Evolutionary conservation across 2,797 vertebrate species (phyloP), one percentile per base, ranked within the genome.

Genomic region (Tympanoctomys barrerae): DNA sequence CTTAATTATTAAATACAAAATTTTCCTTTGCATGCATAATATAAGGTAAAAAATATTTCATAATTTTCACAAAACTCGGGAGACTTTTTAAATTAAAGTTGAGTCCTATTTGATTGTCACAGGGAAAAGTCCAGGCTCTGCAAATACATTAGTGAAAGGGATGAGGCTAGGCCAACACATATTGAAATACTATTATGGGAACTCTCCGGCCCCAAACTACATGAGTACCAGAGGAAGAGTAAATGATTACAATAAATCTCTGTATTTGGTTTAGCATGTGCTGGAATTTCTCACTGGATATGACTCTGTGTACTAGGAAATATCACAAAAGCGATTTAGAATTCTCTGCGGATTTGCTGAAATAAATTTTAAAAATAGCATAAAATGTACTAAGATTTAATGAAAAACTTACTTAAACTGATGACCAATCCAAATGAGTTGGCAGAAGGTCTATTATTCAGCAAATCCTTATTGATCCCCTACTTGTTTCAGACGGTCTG

Each of bases 191-290:
- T 88, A 16, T 66, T 84, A 54, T 52, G 88, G 24, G 59, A 92
- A 11, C 26, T 57, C 64, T 86, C 62, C 77, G 73, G 7, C 68
- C 64, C 68, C 31, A 79, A 64, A 93, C 77, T 75, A n/a, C 3
- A 22, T 39, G 64, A 94, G 16, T 13, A 3, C 24, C 54, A 87
- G 64, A 94, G 54, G 18, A 73, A 90, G 96, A 73, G 31, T 33
- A 85, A 79, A 70, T 84, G 24, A 46, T 94, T 88, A 49, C 24
- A 94, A 64, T 93, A 90, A 94, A 62, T 87, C 54, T 71, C 82
- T 88, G 91, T 61, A 57, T 81, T 62, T 78, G n/a, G 39, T 87
- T 87, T 85, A 90, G 77, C 42, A 75, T 66, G 79, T 70, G 28
- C 33, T 86, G 52, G 26, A 93, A 88, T 92, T 79, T 96, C 70